Base-by-base conservation (phyloP, 2,113 vertebrate genomes). In the Etheostoma spectabile region DNA sequence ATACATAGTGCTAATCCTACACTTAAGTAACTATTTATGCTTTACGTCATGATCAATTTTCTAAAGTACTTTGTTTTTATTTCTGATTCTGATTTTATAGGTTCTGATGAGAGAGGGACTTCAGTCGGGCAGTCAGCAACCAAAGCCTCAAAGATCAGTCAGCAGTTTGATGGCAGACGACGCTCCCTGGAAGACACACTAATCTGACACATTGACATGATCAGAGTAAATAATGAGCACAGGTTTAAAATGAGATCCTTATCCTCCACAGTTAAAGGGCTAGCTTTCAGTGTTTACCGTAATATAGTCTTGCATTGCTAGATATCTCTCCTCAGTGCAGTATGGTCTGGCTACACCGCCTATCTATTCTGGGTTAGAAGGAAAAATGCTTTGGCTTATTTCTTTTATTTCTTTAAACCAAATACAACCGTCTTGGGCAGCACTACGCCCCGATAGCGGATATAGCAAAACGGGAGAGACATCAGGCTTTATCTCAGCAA, bases 101-200 rank as follows among this genome's bases (percentile, higher is more conserved):
- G 82, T 92, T 62, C 60, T 83, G 53, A 65, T 82, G 60, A 92
- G 80, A 52, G 91, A 93, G 91, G 93, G 69, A 84, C 59, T 49
- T 78, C 78, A 15, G 16, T 46, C 7, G 68, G 1, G 22, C 82
- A 79, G 46, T 75, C 70, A n/a, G 53, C 38, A 52, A 76, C 52
- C 64, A 92, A 88, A 86, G 53, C 71, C 56, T 83, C 90, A 73
- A 88, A 91, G 82, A 80, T 38, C 24, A 80, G 45, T n/a, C 53
- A 73, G 52, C 52, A 71, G 27, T 53, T 86, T 21, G 78, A 49
- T 24, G 77, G 57, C n/a, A 65, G 82, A 70, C 62, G 21, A 11
- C 78, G 11, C n/a, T 69, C 83, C 2, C 69, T 79, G 30, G 89
- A 91, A 52, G 74, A 91, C 30, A 35, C 86, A 61, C 51, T 24